Conservation (phyloP, 2,113 vertebrate genomes). For the Zosterops borbonicus region DNA sequence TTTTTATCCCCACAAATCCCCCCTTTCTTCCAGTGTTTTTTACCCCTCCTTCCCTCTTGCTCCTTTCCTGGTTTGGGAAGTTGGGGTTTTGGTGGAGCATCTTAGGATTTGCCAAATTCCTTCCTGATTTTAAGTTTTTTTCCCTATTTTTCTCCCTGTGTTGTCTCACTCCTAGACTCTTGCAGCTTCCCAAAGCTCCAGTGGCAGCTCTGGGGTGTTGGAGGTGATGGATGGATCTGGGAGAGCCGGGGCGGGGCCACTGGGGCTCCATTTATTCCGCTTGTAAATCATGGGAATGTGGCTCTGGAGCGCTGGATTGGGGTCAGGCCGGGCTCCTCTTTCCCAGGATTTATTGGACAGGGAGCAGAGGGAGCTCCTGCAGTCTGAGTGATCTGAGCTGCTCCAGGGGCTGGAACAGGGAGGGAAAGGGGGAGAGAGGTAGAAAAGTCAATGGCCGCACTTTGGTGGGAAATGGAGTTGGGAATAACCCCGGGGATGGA, state of each 20-base stretch:
- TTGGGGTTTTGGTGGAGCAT: accelerated
- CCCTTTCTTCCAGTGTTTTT: neutral
- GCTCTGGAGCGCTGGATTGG: accelerated
- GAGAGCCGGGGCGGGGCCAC: neutral
- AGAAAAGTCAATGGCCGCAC: accelerated
- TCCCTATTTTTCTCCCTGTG: accelerated
- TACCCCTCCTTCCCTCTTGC: neutral
- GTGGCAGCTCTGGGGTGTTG: accelerated
- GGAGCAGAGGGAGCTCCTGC: neutral
- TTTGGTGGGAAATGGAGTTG: neutral
- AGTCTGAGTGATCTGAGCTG: neutral
- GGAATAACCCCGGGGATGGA: too few relatives aligned
- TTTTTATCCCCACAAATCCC: conserved; percentile 13
- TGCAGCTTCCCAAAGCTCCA: neutral
- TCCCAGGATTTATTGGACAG: neutral
- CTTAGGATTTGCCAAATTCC: neutral
- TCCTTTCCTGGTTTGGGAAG: neutral
- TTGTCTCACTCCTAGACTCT: accelerated
- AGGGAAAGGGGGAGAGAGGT: accelerated
- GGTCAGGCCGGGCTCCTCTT: neutral
- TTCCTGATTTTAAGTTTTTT: neutral
- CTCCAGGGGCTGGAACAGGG: accelerated
- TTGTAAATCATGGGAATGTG: neutral
- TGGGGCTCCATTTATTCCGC: neutral
- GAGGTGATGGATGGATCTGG: neutral